Evolutionary conservation across 2,797 vertebrate genomes (phyloP).

Genomic region (Chaenodraco wilsoni): DNA sequence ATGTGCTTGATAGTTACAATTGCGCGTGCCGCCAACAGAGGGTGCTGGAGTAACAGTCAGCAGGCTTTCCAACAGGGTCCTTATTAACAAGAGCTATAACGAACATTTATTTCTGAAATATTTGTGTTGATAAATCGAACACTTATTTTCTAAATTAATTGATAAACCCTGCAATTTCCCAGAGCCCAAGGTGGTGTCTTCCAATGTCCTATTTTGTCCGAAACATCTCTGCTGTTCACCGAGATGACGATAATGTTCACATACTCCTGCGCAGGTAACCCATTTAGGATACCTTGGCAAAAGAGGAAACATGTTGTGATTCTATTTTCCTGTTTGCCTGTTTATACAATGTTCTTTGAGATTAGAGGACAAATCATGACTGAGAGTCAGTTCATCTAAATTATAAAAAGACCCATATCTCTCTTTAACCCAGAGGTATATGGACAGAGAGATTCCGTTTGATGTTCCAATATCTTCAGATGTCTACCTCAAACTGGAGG

Average conservation of each 20-base stretch:
- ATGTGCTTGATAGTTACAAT: too few relatives aligned
- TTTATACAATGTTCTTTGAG: background rate
- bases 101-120: too few relatives aligned
- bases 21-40: too few relatives aligned
- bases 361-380: background rate
- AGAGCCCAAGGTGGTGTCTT: background rate
- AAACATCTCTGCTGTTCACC: conserved; percentile 38
- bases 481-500: background rate
- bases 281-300: background rate
- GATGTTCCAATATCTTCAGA: background rate
- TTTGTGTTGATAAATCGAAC: too few relatives aligned
- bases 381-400: background rate
- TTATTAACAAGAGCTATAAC: too few relatives aligned
- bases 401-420: background rate
- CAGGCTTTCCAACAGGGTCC: too few relatives aligned
- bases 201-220: background rate
- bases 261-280: background rate
- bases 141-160: too few relatives aligned
- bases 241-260: conserved; percentile 11
- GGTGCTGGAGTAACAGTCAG: too few relatives aligned
- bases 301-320: background rate
- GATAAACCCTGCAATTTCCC: background rate
- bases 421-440: background rate
- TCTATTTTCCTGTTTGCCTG: background rate
- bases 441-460: background rate